A percentile compares a stretch with the other conserved stretches of the same genome.
phyloP scores from a whole-genome alignment of 1,140 invertebrate genomes.

The Meloidogyne chitwoodi region DNA sequence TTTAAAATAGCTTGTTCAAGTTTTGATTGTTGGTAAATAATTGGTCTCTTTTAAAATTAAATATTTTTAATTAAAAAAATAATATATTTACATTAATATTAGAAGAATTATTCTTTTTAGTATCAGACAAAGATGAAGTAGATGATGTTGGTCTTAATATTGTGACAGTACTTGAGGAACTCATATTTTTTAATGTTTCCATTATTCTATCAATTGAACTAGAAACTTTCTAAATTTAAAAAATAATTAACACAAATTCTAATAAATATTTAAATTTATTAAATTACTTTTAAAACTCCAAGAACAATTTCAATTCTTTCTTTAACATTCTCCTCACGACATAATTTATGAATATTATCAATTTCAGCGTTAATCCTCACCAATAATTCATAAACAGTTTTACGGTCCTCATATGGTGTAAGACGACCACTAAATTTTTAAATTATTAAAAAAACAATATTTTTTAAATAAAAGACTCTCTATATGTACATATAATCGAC shows the following conservation, averaged over 20 bases:
- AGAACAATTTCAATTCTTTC: constrained; percentile 48
- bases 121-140: not conserved
- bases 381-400: constrained; percentile 44
- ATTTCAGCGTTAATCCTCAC: constrained; percentile 49
- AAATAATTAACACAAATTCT: no score
- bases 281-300: constrained; percentile 20
- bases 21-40: constrained; percentile 1
- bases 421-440: constrained; percentile 17
- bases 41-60: not conserved
- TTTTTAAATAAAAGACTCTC: no score
- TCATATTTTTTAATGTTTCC: not conserved
- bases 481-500: no score
- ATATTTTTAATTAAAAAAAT: not conserved
- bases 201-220: constrained; percentile 12
- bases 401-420: constrained; percentile 32
- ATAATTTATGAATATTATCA: constrained; percentile 48
- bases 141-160: not conserved
- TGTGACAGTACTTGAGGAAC: not conserved
- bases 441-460: not conserved
- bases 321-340: constrained; percentile 32
- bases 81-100: no score
- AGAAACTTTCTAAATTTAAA: constrained; percentile 1
- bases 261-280: not conserved
- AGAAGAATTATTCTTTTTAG: not conserved
- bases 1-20: constrained; percentile 5